Conservation (phyloP, 1,140 invertebrate genomes). For the Aphidius gifuensis region DNA sequence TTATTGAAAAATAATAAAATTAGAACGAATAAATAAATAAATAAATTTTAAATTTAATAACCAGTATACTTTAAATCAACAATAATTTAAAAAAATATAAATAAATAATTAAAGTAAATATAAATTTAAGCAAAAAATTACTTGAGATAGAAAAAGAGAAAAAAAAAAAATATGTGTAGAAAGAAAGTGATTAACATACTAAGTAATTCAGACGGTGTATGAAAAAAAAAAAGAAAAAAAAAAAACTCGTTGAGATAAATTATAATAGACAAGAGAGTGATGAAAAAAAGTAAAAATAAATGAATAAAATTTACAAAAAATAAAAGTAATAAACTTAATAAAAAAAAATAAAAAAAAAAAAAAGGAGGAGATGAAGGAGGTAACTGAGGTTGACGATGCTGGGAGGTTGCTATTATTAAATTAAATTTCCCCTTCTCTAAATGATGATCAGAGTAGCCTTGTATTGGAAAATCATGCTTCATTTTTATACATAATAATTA, state of each 20-base stretch:
- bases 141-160: no score
- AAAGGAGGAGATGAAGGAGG: no score
- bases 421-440: slow-evolving; percentile 25
- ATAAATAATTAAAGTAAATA: no score
- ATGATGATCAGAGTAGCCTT: slow-evolving; percentile 6
- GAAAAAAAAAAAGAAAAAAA: neutral
- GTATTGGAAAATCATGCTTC: neutral
- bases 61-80: no score
- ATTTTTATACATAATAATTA: slow-evolving; percentile 23
- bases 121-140: no score
- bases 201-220: slow-evolving; percentile 6
- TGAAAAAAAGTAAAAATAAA: neutral
- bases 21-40: no score
- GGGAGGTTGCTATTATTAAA: slow-evolving; percentile 40
- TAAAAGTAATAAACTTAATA: neutral
- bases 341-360: neutral
- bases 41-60: no score
- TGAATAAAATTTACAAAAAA: neutral
- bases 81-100: no score
- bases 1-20: no score
- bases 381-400: slow-evolving; percentile 9
- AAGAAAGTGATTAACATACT: slow-evolving; percentile 15
- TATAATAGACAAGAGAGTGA: neutral
- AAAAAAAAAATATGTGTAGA: neutral
- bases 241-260: neutral